Evolutionary conservation across 1,140 invertebrate genomes (phyloP).

Genomic region (Drosophila littoralis): DNA sequence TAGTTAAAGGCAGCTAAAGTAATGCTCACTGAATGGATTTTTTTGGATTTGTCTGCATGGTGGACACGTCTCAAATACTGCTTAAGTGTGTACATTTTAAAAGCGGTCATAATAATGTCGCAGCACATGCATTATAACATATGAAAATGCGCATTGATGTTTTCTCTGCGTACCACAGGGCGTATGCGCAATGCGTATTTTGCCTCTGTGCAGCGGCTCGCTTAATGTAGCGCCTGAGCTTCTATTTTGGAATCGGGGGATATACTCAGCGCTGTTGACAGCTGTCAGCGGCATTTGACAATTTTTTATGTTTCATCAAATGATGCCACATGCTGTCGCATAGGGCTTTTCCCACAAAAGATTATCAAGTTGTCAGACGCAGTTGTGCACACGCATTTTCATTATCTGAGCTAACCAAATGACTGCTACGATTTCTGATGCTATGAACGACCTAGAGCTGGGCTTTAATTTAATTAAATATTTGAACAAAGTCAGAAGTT

Average conservation of each 20-base stretch:
- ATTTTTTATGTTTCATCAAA: slow-evolving; percentile 75
- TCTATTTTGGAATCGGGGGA: slow-evolving; percentile 20
- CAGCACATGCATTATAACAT: slow-evolving; percentile 5
- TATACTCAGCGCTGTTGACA: slow-evolving; percentile 38
- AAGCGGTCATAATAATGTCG: not conserved
- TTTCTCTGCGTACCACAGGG: slow-evolving; percentile 41
- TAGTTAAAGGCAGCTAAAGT: not conserved
- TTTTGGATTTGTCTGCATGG: slow-evolving; percentile 9
- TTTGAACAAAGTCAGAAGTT: slow-evolving; percentile 35
- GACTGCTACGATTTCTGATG: slow-evolving; percentile 29
- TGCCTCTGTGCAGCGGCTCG: slow-evolving; percentile 37
- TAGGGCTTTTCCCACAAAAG: slow-evolving; percentile 24
- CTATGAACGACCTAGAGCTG: slow-evolving; percentile 44
- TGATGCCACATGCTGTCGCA: slow-evolving; percentile 63
- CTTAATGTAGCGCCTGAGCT: slow-evolving; percentile 57
- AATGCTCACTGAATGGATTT: not conserved
- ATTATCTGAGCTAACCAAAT: slow-evolving; percentile 70
- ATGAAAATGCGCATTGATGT: slow-evolving; percentile 26
- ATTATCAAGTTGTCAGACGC: slow-evolving; percentile 72
- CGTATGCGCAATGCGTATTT: slow-evolving; percentile 64
- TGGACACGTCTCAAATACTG: not conserved
- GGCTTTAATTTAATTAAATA: slow-evolving; percentile 69
- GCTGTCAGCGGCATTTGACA: slow-evolving; percentile 65
- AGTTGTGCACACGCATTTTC: slow-evolving; percentile 55
- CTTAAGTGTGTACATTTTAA: not conserved